Evolutionary conservation across 2,113 vertebrate species (phyloP).

Genomic region (Anser brachyrhynchus): DNA sequence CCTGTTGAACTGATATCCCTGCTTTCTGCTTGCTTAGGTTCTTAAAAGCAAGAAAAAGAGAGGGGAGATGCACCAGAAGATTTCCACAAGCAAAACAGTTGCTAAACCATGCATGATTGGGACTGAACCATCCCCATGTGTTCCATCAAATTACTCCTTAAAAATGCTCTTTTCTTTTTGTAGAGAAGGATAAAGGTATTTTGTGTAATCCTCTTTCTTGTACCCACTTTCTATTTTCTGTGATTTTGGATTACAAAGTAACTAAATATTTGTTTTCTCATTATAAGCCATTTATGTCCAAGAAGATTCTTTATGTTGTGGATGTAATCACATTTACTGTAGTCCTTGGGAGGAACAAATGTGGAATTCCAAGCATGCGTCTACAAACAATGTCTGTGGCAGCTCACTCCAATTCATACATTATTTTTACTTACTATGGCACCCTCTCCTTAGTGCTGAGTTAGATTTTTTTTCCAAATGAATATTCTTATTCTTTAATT

Average conservation of each 20-base stretch:
- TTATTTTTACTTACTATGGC: conserved; percentile 38
- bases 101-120: not conserved
- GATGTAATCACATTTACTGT: not conserved
- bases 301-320: not conserved
- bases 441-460: not conserved
- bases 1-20: not conserved
- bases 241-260: not conserved
- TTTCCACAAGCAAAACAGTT: not conserved
- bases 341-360: not conserved
- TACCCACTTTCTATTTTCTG: no score
- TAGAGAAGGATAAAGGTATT: not conserved
- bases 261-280: conserved; percentile 6
- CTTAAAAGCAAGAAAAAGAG: not conserved
- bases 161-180: not conserved
- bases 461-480: not conserved
- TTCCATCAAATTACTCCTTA: not conserved
- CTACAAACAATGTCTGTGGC: not conserved
- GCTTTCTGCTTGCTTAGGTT: not conserved
- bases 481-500: not conserved
- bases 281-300: not conserved
- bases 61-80: not conserved
- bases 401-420: not conserved
- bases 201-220: not conserved
- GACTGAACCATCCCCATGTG: not conserved
- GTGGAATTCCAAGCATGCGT: conserved; percentile 29